Conservation (phyloP, 2,888 invertebrate genomes). For the Tipula helvola region DNA sequence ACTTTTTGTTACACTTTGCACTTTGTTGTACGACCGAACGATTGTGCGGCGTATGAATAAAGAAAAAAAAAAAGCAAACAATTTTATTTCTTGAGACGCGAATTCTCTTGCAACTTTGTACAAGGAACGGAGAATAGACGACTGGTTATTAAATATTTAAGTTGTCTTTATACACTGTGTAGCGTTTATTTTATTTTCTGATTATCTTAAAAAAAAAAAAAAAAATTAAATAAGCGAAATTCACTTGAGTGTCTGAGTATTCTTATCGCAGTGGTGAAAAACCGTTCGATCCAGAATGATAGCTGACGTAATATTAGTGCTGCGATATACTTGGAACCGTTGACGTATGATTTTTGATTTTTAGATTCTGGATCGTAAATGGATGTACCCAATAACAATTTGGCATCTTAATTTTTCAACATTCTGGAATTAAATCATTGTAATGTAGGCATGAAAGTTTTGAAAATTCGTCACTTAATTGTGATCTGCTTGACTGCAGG, state of each 20-base stretch:
- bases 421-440: too few species aligned
- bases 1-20: neutral
- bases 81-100: neutral
- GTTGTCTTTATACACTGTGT: neutral
- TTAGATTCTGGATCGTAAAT: too few species aligned
- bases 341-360: too few species aligned
- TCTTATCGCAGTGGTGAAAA: neutral
- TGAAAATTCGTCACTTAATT: too few species aligned
- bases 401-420: too few species aligned
- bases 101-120: neutral
- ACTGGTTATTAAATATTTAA: neutral
- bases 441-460: too few species aligned
- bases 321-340: too few species aligned
- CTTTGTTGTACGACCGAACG: neutral
- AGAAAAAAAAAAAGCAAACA: neutral
- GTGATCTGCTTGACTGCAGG: too few species aligned
- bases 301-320: too few species aligned
- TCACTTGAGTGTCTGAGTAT: neutral
- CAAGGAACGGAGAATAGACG: neutral
- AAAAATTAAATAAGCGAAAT: neutral
- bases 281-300: neutral
- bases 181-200: neutral
- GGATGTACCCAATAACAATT: too few species aligned
- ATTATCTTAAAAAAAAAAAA: neutral
- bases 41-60: neutral